Conservation (phyloP, 2,888 invertebrate species). For the Fabriciana adippe region DNA sequence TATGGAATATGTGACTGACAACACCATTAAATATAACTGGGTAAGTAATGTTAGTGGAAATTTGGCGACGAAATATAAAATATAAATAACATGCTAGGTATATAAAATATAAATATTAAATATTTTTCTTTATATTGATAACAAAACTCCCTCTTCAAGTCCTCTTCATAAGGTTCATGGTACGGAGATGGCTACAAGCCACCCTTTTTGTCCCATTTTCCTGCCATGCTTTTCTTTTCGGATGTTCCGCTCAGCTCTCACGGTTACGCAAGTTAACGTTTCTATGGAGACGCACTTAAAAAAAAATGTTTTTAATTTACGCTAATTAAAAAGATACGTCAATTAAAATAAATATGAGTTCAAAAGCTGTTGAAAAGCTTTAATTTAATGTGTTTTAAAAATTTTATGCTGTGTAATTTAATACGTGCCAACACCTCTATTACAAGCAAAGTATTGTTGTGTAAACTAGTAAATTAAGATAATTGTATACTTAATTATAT, state of each 20-base stretch:
- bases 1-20: no score
- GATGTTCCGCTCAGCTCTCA: constrained; percentile 53
- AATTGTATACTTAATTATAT: no score
- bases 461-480: no score
- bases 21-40: no score
- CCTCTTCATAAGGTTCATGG: constrained; percentile 12
- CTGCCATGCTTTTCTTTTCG: constrained; percentile 69
- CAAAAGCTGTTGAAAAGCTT: no score
- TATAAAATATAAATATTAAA: constrained; percentile 5
- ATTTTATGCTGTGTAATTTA: no score
- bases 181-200: constrained; percentile 59
- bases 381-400: no score
- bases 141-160: constrained; percentile 16
- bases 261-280: constrained; percentile 38
- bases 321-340: not conserved
- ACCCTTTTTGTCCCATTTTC: constrained; percentile 70
- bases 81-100: not conserved
- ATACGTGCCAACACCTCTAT: no score
- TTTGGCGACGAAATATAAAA: no score
- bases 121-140: constrained; percentile 7
- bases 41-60: no score
- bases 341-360: not conserved
- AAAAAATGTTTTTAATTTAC: not conserved
- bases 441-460: no score
- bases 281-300: constrained; percentile 42